A percentile compares a stretch with the other conserved stretches of the same genome.
Conservation (phyloP, 1,140 invertebrate species). For the Drosophila kohkoa region DNA sequence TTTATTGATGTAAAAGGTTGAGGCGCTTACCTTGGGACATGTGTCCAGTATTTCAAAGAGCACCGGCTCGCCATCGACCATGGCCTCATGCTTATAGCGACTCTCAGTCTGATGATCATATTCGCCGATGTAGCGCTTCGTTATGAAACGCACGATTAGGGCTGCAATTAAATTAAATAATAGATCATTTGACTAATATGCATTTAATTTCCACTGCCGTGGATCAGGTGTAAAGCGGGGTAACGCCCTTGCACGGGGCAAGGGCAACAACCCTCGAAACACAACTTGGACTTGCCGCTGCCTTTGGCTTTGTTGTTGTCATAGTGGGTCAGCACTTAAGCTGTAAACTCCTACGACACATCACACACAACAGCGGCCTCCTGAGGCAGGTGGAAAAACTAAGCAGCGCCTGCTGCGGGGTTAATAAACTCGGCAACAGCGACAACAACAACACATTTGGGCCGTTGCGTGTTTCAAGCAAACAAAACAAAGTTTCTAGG, state of each 20-base stretch:
- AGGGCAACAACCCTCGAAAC: constrained; percentile 25
- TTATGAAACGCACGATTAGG: constrained; percentile 94
- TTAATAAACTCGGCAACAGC: constrained; percentile 68
- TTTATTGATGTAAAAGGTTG: not conserved
- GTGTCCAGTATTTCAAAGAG: constrained; percentile 97
- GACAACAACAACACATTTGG: constrained; percentile 31
- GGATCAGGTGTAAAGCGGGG: constrained; percentile 65
- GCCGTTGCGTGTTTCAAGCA: constrained; percentile 71
- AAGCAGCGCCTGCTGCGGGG: constrained; percentile 53
- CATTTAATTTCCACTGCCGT: constrained; percentile 59
- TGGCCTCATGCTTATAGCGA: constrained; percentile 95
- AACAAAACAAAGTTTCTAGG: constrained; percentile 50
- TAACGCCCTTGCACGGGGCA: constrained; percentile 45
- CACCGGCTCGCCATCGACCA: constrained; percentile 95
- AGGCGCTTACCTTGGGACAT: constrained; percentile 86
- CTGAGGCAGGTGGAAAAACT: constrained; percentile 57
- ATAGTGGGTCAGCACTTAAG: constrained; percentile 74
- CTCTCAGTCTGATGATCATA: constrained; percentile 97
- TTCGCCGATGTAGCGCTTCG: constrained; percentile 95
- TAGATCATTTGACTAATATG: constrained; percentile 56
- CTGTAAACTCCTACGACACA: constrained; percentile 47
- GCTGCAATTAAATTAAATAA: constrained; percentile 87
- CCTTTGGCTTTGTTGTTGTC: not conserved
- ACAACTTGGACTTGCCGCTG: not conserved
- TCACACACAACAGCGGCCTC: constrained; percentile 18